These are phyloP conservation scores for Chaunax sp. DNA, from an alignment of 2,797 vertebrate genomes.

Conservation along the genomic window DNA sequence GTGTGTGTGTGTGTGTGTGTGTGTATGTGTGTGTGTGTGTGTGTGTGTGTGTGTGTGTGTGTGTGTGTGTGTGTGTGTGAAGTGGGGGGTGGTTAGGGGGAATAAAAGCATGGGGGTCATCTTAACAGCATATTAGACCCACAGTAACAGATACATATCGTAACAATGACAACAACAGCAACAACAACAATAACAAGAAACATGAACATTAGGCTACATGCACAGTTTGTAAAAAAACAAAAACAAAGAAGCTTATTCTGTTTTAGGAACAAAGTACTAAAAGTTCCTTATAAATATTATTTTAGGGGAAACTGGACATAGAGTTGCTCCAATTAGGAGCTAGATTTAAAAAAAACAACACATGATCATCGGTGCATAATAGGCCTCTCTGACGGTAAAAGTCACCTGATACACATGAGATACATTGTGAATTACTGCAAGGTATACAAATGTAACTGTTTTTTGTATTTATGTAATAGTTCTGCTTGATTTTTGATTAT, in stretches of 20 bases:
- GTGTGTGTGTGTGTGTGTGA: conserved; percentile 31
- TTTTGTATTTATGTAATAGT: neutral
- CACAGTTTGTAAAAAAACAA: conserved; percentile 54
- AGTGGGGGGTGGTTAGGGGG: neutral
- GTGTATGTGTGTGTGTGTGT: conserved; percentile 2
- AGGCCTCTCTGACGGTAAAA: neutral
- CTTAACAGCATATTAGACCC: conserved; percentile 45
- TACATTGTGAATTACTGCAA: neutral
- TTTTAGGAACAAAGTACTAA: conserved; percentile 13
- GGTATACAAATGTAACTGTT: too few relatives aligned
- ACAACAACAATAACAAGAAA: conserved; percentile 61
- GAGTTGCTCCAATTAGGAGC: neutral
- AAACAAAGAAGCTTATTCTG: conserved; percentile 22
- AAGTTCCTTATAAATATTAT: neutral
- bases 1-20: neutral
- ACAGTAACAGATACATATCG: conserved; percentile 62
- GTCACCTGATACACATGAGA: conserved; percentile 1
- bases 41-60: conserved; percentile 39
- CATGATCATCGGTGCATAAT: neutral
- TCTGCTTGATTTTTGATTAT: neutral
- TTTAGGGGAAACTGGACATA: conserved; percentile 23
- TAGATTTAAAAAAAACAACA: neutral
- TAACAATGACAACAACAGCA: conserved; percentile 54
- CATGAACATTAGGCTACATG: conserved; percentile 57
- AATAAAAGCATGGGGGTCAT: conserved; percentile 19